These are phyloP conservation scores for Drosophila sp. DNA, from an alignment of 1,140 invertebrate genomes.

Conservation along the genomic window DNA sequence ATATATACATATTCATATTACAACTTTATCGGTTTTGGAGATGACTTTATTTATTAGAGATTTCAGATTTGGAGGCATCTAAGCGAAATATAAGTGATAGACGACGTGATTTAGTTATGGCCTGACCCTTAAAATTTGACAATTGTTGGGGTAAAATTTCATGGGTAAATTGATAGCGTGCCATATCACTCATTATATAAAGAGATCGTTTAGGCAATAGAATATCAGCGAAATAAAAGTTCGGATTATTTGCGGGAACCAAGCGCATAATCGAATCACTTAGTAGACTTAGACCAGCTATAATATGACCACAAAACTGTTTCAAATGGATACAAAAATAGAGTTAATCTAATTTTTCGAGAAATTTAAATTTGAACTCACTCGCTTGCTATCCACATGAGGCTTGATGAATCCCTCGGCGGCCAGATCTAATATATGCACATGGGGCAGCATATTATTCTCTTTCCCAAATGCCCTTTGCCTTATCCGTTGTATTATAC, in stretches of 20 bases:
- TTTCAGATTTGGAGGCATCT: not conserved
- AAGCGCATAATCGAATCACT: conserved; percentile 14
- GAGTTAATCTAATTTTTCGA: not conserved
- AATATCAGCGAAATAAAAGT: not conserved
- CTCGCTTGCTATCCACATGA: conserved; percentile 6
- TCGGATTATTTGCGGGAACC: not conserved
- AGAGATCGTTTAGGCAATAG: conserved; percentile 8
- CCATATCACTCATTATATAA: conserved; percentile 13
- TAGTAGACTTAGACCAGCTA: conserved; percentile 9
- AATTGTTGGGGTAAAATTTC: conserved; percentile 4
- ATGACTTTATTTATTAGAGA: not conserved
- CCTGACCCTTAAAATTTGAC: not conserved
- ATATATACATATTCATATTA: not conserved
- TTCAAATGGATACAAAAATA: not conserved
- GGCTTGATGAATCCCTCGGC: conserved; percentile 8
- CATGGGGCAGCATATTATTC: not conserved
- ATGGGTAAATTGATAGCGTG: conserved; percentile 5
- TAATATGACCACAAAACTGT: conserved; percentile 15
- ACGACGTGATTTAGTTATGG: not conserved
- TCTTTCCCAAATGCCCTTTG: not conserved
- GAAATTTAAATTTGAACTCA: not conserved
- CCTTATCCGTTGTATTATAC: not conserved
- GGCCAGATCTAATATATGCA: not conserved
- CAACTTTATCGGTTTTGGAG: not conserved
- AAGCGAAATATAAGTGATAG: not conserved